These are phyloP conservation scores for Lucilia sericata DNA, from an alignment of 1,140 invertebrate genomes.

Conservation along the genomic window DNA sequence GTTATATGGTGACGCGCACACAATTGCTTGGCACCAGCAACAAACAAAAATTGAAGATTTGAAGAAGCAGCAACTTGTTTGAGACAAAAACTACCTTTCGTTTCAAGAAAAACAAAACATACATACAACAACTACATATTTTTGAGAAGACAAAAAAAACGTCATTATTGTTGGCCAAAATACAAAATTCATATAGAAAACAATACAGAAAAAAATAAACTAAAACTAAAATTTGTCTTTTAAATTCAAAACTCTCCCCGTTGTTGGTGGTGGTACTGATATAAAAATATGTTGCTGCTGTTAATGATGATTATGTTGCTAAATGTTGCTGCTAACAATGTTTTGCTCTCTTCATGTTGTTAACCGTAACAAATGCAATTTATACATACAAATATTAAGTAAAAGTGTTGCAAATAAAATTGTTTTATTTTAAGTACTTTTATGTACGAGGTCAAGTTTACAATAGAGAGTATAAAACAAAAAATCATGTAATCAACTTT, in stretches of 20 bases:
- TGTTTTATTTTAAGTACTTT: background rate
- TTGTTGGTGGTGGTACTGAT: too few relatives aligned
- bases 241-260: background rate
- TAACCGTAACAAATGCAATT: background rate
- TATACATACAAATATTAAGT: background rate
- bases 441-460: too few relatives aligned
- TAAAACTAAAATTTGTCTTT: background rate
- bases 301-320: background rate
- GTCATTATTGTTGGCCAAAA: slow-evolving; percentile 1
- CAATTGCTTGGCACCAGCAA: slow-evolving; percentile 20
- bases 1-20: background rate
- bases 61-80: slow-evolving; percentile 41
- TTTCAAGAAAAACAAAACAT: background rate
- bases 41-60: slow-evolving; percentile 13
- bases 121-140: background rate
- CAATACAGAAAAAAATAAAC: too few relatives aligned
- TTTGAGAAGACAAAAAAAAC: background rate
- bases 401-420: background rate
- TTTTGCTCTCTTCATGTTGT: background rate
- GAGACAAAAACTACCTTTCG: slow-evolving; percentile 17
- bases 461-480: too few relatives aligned
- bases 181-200: too few relatives aligned
- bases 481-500: too few relatives aligned
- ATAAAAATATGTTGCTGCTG: background rate
- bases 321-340: background rate